Evolutionary conservation across 92 coral and sea anemone species (phyloP).

Genomic region (Phymanthus crucifer): DNA sequence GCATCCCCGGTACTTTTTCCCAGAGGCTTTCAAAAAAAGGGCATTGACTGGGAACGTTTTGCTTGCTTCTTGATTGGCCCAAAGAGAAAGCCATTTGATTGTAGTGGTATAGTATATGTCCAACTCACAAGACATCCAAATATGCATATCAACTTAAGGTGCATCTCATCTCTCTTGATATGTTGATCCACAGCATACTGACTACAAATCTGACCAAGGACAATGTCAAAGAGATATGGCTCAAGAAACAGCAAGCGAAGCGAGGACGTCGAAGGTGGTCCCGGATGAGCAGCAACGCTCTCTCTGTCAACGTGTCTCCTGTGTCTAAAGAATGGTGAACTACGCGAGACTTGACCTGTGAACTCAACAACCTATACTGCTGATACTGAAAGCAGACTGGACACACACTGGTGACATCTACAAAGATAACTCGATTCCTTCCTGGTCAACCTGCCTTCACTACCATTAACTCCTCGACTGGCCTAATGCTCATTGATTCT

Average conservation of each 20-base stretch:
- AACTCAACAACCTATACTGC: too few species aligned
- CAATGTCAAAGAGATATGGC: neutral
- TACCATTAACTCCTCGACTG: too few species aligned
- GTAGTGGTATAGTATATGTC: too few species aligned
- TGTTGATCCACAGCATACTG: neutral
- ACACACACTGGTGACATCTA: too few species aligned
- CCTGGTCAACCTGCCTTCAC: too few species aligned
- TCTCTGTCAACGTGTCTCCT: neutral
- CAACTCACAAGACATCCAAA: neutral
- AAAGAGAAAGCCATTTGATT: neutral
- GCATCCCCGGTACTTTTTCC: too few species aligned
- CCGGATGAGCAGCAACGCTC: neutral
- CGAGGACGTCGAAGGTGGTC: conserved; percentile 12
- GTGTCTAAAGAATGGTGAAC: neutral
- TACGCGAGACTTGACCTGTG: neutral
- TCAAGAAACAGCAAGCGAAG: neutral
- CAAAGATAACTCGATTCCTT: too few species aligned
- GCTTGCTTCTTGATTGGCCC: neutral
- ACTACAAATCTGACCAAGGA: neutral
- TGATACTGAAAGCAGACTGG: too few species aligned
- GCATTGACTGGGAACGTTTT: neutral
- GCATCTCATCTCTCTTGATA: neutral
- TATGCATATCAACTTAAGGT: neutral
- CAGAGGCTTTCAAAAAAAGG: neutral
- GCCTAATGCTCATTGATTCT: too few species aligned